phyloP scores from a whole-genome alignment of 2,113 vertebrate genomes.

The Galemys pyrenaicus region DNA sequence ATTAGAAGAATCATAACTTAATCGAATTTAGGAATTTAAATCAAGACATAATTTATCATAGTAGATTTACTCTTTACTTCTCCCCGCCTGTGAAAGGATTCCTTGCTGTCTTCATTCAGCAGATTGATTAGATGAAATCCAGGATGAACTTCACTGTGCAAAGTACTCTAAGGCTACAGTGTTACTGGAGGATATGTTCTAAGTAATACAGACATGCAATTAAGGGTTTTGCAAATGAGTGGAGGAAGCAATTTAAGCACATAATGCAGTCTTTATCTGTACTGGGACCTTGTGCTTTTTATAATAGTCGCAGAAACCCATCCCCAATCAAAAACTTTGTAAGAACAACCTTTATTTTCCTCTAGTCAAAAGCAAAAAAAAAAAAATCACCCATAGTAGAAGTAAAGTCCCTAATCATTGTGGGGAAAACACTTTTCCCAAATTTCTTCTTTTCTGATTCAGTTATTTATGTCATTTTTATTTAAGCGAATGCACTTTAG shows the following conservation, averaged over 20 bases:
- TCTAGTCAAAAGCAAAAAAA: neutral
- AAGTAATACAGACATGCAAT: neutral
- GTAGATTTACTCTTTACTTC: neutral
- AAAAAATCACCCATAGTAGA: neutral
- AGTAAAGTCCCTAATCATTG: neutral
- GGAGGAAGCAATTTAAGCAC: neutral
- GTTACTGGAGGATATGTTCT: neutral
- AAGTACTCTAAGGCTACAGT: neutral
- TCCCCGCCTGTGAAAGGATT: neutral
- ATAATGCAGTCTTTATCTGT: neutral
- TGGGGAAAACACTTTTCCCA: neutral
- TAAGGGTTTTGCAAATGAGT: neutral
- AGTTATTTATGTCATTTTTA: neutral
- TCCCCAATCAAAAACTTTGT: neutral
- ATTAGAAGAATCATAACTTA: neutral
- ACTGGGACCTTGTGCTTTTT: neutral
- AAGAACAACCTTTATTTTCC: neutral
- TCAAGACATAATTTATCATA: neutral
- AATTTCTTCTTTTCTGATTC: neutral
- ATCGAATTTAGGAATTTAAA: conserved; percentile 8
- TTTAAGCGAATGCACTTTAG: neutral
- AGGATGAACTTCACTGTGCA: neutral
- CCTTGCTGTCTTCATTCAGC: neutral
- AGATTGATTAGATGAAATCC: neutral
- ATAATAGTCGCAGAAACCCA: neutral